Base-by-base conservation (phyloP, 2,888 invertebrate genomes). In the Eupithecia insigniata region DNA sequence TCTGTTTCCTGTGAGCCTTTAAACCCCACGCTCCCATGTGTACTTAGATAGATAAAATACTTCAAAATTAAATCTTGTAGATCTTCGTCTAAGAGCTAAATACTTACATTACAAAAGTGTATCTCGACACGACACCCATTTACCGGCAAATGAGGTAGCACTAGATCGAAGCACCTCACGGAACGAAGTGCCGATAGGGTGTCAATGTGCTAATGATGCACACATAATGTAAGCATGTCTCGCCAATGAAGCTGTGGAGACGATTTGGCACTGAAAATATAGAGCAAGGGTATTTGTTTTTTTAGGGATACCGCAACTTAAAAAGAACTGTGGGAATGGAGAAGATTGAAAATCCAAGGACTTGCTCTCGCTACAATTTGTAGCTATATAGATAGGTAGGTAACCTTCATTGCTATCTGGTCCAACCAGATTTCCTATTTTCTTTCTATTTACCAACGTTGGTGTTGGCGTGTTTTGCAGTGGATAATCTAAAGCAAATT, bases 141-240 rank as follows among this genome's bases (percentile, higher is more conserved):
- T 36, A 6, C 64, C 22, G 36, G 64, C 22, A 36, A 69, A 71
- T 58, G 58, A 64, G 32, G 64, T 58, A 34, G 32, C 67, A 34
- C 69, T 36, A 36, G 55, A 64, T 36, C 46, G 67, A 64, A 68
- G 66, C 70, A 46, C 51, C 32, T 68, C 68, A 43, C 32, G 34
- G 64, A 64, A 62, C 62, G 26, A 36, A 64, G 64, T 39, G 65
- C 70, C 67, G 60, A 60, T 69, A 67, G 55, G 69, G 72, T 74
- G 74, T 75, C 75, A 74, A 74, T 76, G 75, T 69, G 71, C 72
- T 78, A 78, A 76, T 76, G 77, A 78, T 76, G 71, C 69, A 73
- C 68, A 70, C 68, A 70, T 76, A 74, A 75, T 76, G 74, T 74
- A 68, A 66, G 69, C 71, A 74, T 60, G 67, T 36, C 55, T 43